Percentiles rank a stretch among this genome's conserved stretches.
phyloP scores from a whole-genome alignment of 1,140 invertebrate genomes.

The Maconellicoccus hirsutus region DNA sequence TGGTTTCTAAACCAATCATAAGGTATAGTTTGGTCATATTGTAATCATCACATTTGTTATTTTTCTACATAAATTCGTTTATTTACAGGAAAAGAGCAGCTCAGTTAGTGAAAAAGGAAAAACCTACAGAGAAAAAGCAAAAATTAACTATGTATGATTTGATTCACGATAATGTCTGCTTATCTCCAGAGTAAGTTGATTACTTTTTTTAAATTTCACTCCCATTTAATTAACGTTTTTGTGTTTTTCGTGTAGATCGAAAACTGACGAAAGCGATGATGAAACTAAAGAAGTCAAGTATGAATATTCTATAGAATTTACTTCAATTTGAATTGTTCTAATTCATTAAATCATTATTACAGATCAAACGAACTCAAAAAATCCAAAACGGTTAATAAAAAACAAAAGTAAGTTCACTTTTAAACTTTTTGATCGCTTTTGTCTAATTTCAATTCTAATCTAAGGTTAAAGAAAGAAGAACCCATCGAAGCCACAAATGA shows the following conservation, averaged over 20 bases:
- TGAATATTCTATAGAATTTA: neutral
- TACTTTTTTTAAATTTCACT: neutral
- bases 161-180: neutral
- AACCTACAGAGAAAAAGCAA: neutral
- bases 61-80: too few relatives aligned
- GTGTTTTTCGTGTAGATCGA: neutral
- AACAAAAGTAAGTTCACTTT: neutral
- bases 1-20: neutral
- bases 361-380: neutral
- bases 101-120: neutral
- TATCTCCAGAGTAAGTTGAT: neutral
- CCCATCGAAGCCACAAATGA: neutral
- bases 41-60: too few relatives aligned
- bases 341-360: neutral
- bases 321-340: neutral
- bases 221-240: neutral
- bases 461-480: neutral
- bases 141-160: slow-evolving; percentile 14
- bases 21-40: neutral
- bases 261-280: neutral
- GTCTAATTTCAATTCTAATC: neutral
- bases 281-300: neutral
- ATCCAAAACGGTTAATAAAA: neutral
- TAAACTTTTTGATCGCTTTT: neutral
- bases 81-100: neutral